Evolutionary conservation across 2,797 vertebrate genomes (phyloP), one percentile per base, ranked within the genome.

Genomic region (Myotis daubentonii): DNA sequence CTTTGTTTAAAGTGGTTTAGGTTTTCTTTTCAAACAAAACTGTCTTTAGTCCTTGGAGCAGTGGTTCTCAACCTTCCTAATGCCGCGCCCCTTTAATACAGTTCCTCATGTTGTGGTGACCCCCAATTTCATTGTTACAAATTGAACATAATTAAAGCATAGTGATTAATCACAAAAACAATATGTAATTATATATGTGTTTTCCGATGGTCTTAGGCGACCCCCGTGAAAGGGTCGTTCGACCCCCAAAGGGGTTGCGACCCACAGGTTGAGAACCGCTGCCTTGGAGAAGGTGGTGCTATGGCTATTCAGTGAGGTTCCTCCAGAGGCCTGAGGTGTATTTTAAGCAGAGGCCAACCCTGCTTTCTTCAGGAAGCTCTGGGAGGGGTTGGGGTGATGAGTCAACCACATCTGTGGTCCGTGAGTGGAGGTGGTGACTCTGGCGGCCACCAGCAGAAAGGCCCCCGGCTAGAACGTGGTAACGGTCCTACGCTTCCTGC

Each of bases 401-500:
- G 33, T 66, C 49, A n/a, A 16, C 25, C 30, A 8, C 6, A 23
- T 88, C 55, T 55, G 30, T n/a, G 51, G 30, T 66, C 78, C 55
- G 66, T 5, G 8, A 25, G 30, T 60, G 36, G 15, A 57, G n/a
- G 41, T 5, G 13, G 47, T 47, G 25, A 33, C 28, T 6, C 2
- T 9, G 0, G 66, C 49, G 12, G 38, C 10, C 12, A 5, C 71
- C 22, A 4, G 28, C 19, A 44, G 71, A 19, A 75, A n/a, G 89
- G 47, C n/a, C 16, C 8, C 15, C 15, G 4, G 10, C 81, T 0
- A 7, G 79, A 19, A 3, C 20, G 3, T 6, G 10, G 6, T 33
- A 2, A 11, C 1, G 0, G 60, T 13, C 47, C 6, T 9, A n/a
- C 25, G 41, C 53, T 28, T 10, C n/a, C 9, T 7, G 22, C 41